Evolutionary conservation across 2,888 invertebrate species (phyloP), one percentile per base, ranked within the genome.

Genomic region (Andrena praecox): DNA sequence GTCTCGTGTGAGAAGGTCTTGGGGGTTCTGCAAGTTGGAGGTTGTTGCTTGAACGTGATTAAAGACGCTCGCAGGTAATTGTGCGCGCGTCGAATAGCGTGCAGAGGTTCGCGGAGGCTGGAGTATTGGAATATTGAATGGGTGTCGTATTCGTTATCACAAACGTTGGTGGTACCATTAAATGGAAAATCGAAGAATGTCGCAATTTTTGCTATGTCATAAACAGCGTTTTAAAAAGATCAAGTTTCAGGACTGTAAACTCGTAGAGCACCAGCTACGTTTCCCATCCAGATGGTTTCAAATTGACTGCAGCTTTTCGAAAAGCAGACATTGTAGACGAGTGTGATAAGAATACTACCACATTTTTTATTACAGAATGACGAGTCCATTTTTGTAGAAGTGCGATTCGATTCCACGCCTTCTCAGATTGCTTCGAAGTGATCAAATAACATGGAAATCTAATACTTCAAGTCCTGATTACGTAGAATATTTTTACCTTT

Each of bases 361-460:
- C 50, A 31, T 66, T 66, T 66, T 29, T 35, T 31, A 35, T 42
- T 73, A 66, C 2, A 20, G 33, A 27, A 10, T 54, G 16, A 42
- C 56, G 29, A 66, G 56, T 42, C 54, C 29, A 3, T 64, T 52
- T 54, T 8, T 12, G 35, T 73, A 66, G 20, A 54, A 29, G 73
- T 42, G 52, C 2, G n/a, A 20, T 42, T 42, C 10, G 42, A 12
- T 42, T 42, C 42, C 1, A 12, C 42, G 12, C 12, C 42, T 42
- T 42, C 4, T 42, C 42, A 42, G 3, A 12, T 42, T 12, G 42
- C 42, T 42, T 4, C 4, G 0, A 42, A 10, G 42, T 42, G 4
- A 42, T 12, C 42, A 4, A 42, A 4, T 12, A 12, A 12, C 12
- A 12, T 42, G 12, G 42, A 42, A 42, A 42, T 42, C 12, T 42